Percentiles rank a stretch among this genome's conserved stretches.
Conservation (phyloP, 2,888 invertebrate genomes). For the Rhamphomyia laevipes region DNA sequence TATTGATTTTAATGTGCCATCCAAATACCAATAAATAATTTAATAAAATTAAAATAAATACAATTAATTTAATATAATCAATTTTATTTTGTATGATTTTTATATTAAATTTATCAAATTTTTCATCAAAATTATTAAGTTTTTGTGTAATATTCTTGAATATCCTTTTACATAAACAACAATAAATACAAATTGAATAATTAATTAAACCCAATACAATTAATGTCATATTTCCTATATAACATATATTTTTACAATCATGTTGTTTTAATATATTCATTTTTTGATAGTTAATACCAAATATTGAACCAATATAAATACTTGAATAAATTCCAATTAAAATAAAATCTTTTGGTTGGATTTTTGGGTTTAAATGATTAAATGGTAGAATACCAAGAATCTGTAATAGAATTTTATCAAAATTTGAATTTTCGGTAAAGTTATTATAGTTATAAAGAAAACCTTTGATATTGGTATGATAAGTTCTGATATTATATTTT, state of each 20-base stretch:
- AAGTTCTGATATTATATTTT: too few species aligned
- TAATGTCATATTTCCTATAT: constrained; percentile 25
- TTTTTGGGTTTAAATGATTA: constrained; percentile 18
- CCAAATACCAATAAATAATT: not conserved
- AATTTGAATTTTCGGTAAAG: too few species aligned
- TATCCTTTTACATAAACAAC: not conserved
- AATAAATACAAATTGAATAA: not conserved
- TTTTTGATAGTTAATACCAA: constrained; percentile 11
- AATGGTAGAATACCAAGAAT: constrained; percentile 28
- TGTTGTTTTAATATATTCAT: constrained; percentile 16
- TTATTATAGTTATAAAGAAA: too few species aligned
- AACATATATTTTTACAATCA: constrained; percentile 28
- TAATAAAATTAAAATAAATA: not conserved
- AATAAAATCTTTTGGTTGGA: constrained; percentile 21
- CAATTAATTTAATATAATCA: not conserved
- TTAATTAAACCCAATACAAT: constrained; percentile 10
- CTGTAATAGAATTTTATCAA: constrained; percentile 15
- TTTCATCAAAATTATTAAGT: not conserved
- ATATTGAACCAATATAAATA: not conserved
- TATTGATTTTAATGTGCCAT: not conserved
- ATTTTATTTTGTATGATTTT: not conserved
- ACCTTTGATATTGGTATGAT: too few species aligned
- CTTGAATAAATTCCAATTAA: constrained; percentile 26
- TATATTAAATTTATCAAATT: not conserved
- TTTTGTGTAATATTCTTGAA: not conserved